Percentiles rank a stretch among this genome's conserved stretches.
Conservation (phyloP, 2,797 vertebrate species). For the Anas flavirostris region DNA sequence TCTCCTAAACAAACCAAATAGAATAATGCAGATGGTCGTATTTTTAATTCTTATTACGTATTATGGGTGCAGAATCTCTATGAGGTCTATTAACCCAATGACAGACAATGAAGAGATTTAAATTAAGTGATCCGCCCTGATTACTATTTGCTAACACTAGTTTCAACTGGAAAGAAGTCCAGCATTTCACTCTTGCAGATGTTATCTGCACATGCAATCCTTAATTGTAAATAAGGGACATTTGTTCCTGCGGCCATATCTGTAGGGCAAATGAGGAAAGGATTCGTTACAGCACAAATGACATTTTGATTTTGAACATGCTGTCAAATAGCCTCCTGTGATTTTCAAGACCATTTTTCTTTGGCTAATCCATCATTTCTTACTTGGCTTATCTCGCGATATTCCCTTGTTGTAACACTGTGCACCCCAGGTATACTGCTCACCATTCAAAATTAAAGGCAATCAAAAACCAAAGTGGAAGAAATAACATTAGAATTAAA, state of each 20-base stretch:
- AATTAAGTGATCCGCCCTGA: neutral
- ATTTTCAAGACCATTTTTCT: neutral
- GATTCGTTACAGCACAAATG: neutral
- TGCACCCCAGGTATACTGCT: neutral
- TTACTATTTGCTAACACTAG: neutral
- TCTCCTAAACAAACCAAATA: neutral
- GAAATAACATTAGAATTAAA: slow-evolving; percentile 19
- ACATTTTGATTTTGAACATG: neutral
- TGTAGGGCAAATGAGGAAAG: neutral
- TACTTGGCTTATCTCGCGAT: neutral
- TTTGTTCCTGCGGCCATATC: neutral
- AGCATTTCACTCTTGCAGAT: neutral
- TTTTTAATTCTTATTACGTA: neutral
- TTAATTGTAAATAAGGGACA: neutral
- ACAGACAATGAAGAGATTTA: neutral
- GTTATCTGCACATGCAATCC: neutral
- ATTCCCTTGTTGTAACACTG: neutral
- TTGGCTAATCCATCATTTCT: neutral
- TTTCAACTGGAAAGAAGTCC: neutral
- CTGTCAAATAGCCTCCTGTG: neutral
- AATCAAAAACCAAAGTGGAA: slow-evolving; percentile 16
- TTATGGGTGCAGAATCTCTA: neutral
- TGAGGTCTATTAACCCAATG: neutral
- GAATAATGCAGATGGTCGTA: neutral
- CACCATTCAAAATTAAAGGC: neutral